Evolutionary conservation across 1,140 invertebrate genomes (phyloP).

Genomic region (Galleria mellonella): DNA sequence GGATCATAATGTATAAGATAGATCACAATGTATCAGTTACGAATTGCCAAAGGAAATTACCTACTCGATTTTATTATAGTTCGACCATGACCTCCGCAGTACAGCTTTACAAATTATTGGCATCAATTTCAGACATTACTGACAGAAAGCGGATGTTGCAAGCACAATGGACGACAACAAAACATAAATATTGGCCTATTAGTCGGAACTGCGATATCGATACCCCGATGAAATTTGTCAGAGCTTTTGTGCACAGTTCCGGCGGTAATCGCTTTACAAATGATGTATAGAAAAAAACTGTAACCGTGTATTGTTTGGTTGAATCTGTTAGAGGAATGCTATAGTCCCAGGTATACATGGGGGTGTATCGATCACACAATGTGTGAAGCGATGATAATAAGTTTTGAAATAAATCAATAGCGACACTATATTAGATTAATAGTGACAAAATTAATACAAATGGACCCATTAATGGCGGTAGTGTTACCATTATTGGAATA

Average conservation of each 20-base stretch:
- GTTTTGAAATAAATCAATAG: conserved; percentile 19
- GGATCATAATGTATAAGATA: conserved; percentile 33
- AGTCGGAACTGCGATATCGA: conserved; percentile 64
- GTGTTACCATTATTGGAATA: conserved; percentile 9
- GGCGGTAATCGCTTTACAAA: conserved; percentile 52
- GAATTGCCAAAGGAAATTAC: conserved; percentile 1
- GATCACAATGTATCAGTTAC: conserved; percentile 17
- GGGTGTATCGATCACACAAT: conserved; percentile 28
- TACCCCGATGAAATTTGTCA: conserved; percentile 52
- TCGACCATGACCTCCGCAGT: conserved; percentile 5
- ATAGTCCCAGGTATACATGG: conserved; percentile 36
- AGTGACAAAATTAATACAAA: conserved; percentile 22
- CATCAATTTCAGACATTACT: conserved; percentile 2
- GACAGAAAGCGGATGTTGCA: conserved; percentile 27
- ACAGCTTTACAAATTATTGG: conserved; percentile 6
- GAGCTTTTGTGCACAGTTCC: conserved; percentile 56
- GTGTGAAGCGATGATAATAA: conserved; percentile 16
- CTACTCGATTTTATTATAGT: conserved; percentile 2
- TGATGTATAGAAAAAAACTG: conserved; percentile 42
- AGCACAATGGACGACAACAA: conserved; percentile 47
- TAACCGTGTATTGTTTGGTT: conserved; percentile 29
- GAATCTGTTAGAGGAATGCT: conserved; percentile 27
- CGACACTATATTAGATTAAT: conserved; percentile 23
- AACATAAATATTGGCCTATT: conserved; percentile 64
- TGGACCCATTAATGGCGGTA: conserved; percentile 19